These are phyloP conservation scores for Orussus abietinus DNA, from an alignment of 1,140 invertebrate species.

Conservation along the genomic window DNA sequence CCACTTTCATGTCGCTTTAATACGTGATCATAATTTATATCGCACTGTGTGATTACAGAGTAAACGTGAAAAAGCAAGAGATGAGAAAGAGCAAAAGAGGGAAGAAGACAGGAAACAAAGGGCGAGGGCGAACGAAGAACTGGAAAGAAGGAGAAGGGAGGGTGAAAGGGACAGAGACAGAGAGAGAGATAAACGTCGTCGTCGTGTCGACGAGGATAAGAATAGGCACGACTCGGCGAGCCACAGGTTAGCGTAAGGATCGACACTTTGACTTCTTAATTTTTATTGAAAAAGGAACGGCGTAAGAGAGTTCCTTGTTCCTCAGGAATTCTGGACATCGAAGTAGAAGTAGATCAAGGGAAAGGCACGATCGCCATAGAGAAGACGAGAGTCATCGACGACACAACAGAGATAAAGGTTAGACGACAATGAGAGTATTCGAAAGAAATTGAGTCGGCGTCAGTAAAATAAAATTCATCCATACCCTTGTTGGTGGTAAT, in stretches of 20 bases:
- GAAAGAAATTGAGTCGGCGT: no score
- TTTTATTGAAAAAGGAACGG: no score
- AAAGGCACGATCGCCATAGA: slow-evolving; percentile 45
- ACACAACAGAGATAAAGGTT: slow-evolving; percentile 47
- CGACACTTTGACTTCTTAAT: no score
- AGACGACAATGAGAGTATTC: slow-evolving; percentile 9
- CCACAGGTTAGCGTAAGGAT: slow-evolving; percentile 39
- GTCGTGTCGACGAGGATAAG: slow-evolving; percentile 47
- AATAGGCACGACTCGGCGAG: slow-evolving; percentile 35
- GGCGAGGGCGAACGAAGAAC: slow-evolving; percentile 24
- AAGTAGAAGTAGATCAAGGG: slow-evolving; percentile 48
- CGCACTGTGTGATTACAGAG: no score
- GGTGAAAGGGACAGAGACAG: slow-evolving; percentile 35
- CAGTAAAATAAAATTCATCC: no score
- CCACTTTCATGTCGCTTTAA: no score
- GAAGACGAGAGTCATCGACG: slow-evolving; percentile 46
- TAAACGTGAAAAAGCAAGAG: slow-evolving; percentile 63
- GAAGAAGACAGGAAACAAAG: slow-evolving; percentile 58
- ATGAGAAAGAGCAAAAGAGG: slow-evolving; percentile 56
- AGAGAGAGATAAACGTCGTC: slow-evolving; percentile 45
- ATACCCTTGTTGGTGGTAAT: no score
- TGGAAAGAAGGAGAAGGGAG: slow-evolving; percentile 27
- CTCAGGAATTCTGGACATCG: slow-evolving; percentile 43
- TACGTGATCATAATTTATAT: no score
- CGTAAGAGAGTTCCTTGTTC: no score